Conservation (phyloP, 35 echinoderm and acorn worm genomes). For the Amphiura filiformis region DNA sequence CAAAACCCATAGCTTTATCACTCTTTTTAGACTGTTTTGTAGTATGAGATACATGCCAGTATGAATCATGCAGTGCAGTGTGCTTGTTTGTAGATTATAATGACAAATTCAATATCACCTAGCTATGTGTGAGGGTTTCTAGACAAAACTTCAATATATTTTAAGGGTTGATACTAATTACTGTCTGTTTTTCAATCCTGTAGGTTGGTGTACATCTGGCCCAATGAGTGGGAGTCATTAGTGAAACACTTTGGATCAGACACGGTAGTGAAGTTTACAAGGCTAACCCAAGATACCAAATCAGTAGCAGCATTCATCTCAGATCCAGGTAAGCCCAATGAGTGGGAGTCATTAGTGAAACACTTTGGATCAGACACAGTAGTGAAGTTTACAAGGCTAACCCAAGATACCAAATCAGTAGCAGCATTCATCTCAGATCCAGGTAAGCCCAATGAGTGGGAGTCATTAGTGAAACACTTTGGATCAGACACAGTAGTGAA, state of each 20-base stretch:
- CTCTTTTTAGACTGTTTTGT: too few species aligned
- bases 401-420: constrained; percentile 28
- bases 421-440: constrained; percentile 36
- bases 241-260: constrained; percentile 40
- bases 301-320: constrained; percentile 20
- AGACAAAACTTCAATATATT: too few species aligned
- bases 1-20: too few species aligned
- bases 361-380: constrained; percentile 39
- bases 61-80: too few species aligned
- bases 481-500: constrained; percentile 22
- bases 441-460: too few species aligned
- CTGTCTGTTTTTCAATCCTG: too few species aligned
- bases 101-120: too few species aligned
- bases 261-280: constrained; percentile 12
- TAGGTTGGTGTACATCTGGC: constrained; percentile 75
- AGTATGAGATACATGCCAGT: too few species aligned
- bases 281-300: constrained; percentile 41
- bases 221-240: constrained; percentile 59
- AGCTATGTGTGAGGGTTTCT: too few species aligned
- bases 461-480: constrained; percentile 40
- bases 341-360: constrained; percentile 44
- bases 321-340: constrained; percentile 60
- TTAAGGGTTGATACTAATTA: too few species aligned
- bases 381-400: constrained; percentile 26
- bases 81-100: too few species aligned